Base-by-base conservation (phyloP, 2,888 invertebrate species). In the Monoplex corrugatus region DNA sequence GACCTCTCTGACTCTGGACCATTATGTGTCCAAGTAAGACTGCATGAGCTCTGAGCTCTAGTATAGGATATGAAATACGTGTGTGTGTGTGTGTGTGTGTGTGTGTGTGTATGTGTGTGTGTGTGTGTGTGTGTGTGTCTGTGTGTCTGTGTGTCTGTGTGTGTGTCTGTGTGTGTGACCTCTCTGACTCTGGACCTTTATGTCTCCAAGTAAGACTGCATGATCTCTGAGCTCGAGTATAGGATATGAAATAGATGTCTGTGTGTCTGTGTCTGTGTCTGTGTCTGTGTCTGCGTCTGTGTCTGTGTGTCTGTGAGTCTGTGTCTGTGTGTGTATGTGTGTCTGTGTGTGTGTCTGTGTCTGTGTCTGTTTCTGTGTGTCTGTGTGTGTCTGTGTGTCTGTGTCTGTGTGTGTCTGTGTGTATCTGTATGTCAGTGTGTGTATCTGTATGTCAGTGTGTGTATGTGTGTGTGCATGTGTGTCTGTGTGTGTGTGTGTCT, bases 11-110 rank as follows among this genome's bases (percentile, higher is more conserved):
- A 89, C 63, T 44, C 40, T 91, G n/a, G 90, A 91, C 5, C 92
- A 92, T 87, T 88, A 90, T 82, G 88, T 91, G 35, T 88, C 88
- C 87, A 91, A 90, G 86, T 88, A 57, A 44, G 87, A n/a, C 28
- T 68, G 68, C 68, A n/a, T 23, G 68, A 13, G 8, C 50, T 50
- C 50, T 6, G 50, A 50, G 16, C 10, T 13, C 50, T 50, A 50
- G 16, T 16, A 50, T 13, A 8, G 10, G 16, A 16, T 50, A 50
- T 50, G 32, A 5, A 35, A 16, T 72, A 35, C 3, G 72, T 72
- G 35, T 35, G 63, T 68, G 63, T 68, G 63, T n/a, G 35, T 35
- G 35, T 32, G 3, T 35, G 35, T 1, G 72, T 72, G 8, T 2
- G 72, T 72, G 72, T 32, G 19, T 35, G 72, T 19, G 35, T 72